Base-by-base conservation (phyloP, 1,140 invertebrate species). In the Microplitis mediator region DNA sequence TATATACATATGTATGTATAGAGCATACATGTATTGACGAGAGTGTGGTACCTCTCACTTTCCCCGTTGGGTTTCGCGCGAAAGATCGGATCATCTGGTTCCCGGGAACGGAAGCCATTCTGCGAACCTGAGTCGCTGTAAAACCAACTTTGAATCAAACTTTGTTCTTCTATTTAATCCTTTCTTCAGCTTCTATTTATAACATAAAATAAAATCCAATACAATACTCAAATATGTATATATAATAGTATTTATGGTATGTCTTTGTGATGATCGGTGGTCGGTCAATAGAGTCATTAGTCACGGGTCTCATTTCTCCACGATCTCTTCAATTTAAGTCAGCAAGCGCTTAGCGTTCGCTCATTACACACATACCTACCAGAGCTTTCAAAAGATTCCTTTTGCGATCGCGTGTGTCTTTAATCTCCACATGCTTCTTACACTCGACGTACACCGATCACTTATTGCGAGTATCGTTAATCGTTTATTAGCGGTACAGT, bases 221-320 rank as follows among this genome's bases (percentile, higher is more conserved):
- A 45, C 39, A 34, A 3, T 8, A 56, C 52, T 35, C 0, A 0
- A 51, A 9, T 45, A 45, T 11, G 11, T 45, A 45, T 45, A 9
- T 39, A 9, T 9, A 0, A 39, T 39, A 39, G 36, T 39, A 39
- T 39, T 6, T 45, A 11, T 45, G 39, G 39, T 45, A 45, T 45
- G 39, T 45, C 39, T 45, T 45, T 45, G 6, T 45, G 11, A 6
- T 16, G 32, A 65, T 50, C 16, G 70, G 69, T 72, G 62, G 72
- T 73, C 67, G 75, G 74, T 80, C 78, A 78, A 82, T 81, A 82
- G 80, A 82, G 80, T 82, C 79, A 82, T 82, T 82, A 82, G 80
- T 82, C 80, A 82, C 76, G 78, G 69, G 73, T 50, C 54, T 66
- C 73, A 54, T 74, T 36, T n/a, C 54, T 61, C 14, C 72, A 50